Base-by-base conservation (phyloP, 1,140 invertebrate species). In the Aphelenchoides fujianensis region DNA sequence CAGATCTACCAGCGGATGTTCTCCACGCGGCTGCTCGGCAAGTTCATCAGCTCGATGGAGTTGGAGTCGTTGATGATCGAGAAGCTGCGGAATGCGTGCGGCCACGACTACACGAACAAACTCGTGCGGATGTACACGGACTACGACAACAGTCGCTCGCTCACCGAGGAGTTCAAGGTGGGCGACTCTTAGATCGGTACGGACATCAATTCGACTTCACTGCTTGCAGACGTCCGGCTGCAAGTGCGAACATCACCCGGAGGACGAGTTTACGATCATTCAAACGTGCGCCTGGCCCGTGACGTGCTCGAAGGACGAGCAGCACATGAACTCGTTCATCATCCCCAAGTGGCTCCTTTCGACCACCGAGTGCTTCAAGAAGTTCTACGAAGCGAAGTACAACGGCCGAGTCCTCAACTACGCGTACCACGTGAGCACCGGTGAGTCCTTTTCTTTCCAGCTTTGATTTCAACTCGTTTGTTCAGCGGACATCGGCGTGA, bases 241-340 rank as follows among this genome's bases (percentile, higher is more conserved):
- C 55, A 23, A 5, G 5, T 23, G 23, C 7, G 7, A 5, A 59
- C 5, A 19, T 23, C 5, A 23, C 23, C 5, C 27, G 5, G 55
- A 59, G 34, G 55, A 59, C 19, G 55, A 59, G 23, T 7, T 59
- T 32, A 59, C 55, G 19, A 30, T 66, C 7, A 66, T 66, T 37
- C 63, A 66, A 37, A 66, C 63, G 2, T 66, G 63, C 53, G 63
- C 63, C n/a, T 66, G 63, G 63, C 63, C 63, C 0, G 34, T 66
- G 2, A 34, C 36, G 12, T 19, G 63, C 34, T 66, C 63, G 31
- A 27, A 19, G 12, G 63, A 66, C 12, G 63, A 66, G 37, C 32
- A 12, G 7, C 9, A 34, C 31, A 19, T 66, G 63, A 66, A 12
- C n/a, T 12, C 12, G 12, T 37, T 66, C 31, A 16, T 12, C 12